Conservation (phyloP, 1,140 invertebrate species). For the Brachionus rotundiformis region DNA sequence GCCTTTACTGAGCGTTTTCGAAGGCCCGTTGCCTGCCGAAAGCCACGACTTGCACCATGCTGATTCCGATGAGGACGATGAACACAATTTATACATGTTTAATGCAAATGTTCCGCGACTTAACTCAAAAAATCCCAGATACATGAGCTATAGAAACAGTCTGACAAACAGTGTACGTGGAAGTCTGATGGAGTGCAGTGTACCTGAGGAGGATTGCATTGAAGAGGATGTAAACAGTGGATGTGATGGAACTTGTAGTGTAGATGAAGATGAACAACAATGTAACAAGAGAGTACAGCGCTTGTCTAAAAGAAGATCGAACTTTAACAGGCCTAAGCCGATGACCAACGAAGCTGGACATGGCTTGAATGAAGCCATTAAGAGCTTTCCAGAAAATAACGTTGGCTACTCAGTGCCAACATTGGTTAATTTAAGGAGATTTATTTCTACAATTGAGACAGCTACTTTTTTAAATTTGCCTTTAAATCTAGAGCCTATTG, state of each 20-base stretch:
- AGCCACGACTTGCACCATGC: background rate
- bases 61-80: background rate
- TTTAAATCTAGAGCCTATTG: constrained; percentile 30
- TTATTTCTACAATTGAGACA: constrained; percentile 41
- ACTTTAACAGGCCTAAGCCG: constrained; percentile 1
- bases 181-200: constrained; percentile 48
- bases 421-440: background rate
- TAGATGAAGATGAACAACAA: background rate
- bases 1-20: constrained; percentile 3
- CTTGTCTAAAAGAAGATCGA: background rate
- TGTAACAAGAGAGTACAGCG: background rate
- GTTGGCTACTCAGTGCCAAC: constrained; percentile 36
- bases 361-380: background rate
- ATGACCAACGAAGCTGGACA: background rate
- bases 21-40: background rate
- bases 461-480: constrained; percentile 20
- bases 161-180: constrained; percentile 48
- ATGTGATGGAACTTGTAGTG: background rate
- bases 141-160: constrained; percentile 48
- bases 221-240: constrained; percentile 22
- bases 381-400: background rate
- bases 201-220: constrained; percentile 12
- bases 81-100: background rate
- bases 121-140: constrained; percentile 12
- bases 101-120: background rate